Conservation (phyloP, 2,888 invertebrate species). For the Dyspetes luteomarginatus region DNA sequence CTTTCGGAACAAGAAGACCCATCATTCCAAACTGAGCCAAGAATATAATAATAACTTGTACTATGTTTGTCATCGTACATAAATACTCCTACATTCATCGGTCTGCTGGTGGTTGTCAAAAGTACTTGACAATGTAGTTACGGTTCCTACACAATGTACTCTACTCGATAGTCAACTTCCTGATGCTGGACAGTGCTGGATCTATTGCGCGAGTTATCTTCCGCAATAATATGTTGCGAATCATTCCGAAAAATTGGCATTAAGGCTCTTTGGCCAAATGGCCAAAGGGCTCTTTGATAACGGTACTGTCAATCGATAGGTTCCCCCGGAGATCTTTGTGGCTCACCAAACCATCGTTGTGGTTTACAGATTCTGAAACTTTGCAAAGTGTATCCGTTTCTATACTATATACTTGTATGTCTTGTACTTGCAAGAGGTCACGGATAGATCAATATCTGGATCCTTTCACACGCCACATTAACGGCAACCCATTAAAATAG, state of each 20-base stretch:
- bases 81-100: conserved; percentile 18
- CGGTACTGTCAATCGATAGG: not conserved
- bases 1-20: no score
- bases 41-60: not conserved
- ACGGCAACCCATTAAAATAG: conserved; percentile 61
- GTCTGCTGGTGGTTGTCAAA: conserved; percentile 5
- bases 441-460: conserved; percentile 47
- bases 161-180: conserved; percentile 5
- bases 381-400: not conserved
- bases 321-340: not conserved
- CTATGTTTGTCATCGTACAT: conserved; percentile 17
- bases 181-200: not conserved
- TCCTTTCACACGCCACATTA: conserved; percentile 53
- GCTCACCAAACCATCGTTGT: not conserved
- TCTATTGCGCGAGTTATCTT: not conserved
- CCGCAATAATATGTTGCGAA: not conserved
- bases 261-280: no score
- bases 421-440: conserved; percentile 6
- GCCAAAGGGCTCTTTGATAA: not conserved
- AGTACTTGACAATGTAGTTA: conserved; percentile 9
- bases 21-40: no score
- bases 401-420: not conserved
- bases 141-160: not conserved
- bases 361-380: not conserved
- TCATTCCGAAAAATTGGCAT: conserved; percentile 10